These are phyloP conservation scores for Malthinus seriepunctatus DNA, from an alignment of 2,888 invertebrate genomes.

Conservation along the genomic window DNA sequence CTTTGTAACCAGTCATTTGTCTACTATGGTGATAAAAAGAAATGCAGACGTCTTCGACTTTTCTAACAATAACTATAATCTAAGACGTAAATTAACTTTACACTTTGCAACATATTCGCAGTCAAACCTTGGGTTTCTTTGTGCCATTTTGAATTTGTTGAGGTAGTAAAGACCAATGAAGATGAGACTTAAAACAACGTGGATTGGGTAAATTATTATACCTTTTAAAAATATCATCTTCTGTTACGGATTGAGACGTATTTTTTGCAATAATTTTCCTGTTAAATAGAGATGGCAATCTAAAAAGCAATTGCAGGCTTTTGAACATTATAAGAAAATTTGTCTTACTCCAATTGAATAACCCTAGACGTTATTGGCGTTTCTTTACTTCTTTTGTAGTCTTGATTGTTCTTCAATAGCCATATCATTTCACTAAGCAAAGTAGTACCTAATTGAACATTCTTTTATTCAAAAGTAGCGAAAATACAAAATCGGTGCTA, in stretches of 20 bases:
- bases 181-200: constrained; percentile 66
- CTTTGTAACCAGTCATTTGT: constrained; percentile 60
- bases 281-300: too few relatives aligned
- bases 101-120: not conserved
- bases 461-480: not conserved
- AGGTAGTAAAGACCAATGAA: constrained; percentile 64
- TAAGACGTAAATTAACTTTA: not conserved
- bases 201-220: constrained; percentile 25
- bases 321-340: not conserved
- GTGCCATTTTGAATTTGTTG: constrained; percentile 50
- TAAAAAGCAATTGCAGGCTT: not conserved
- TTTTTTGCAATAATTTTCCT: not conserved
- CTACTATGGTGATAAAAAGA: constrained; percentile 85
- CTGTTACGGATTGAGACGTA: not conserved
- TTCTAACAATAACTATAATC: constrained; percentile 82
- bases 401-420: not conserved
- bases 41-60: constrained; percentile 88
- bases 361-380: not conserved
- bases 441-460: not conserved
- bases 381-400: not conserved
- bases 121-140: constrained; percentile 52
- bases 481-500: too few relatives aligned
- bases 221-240: not conserved
- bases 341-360: constrained; percentile 2
- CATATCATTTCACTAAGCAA: constrained; percentile 3